Evolutionary conservation across 1,140 invertebrate species (phyloP), one percentile per base, ranked within the genome.

Genomic region (Penaeus chinensis): DNA sequence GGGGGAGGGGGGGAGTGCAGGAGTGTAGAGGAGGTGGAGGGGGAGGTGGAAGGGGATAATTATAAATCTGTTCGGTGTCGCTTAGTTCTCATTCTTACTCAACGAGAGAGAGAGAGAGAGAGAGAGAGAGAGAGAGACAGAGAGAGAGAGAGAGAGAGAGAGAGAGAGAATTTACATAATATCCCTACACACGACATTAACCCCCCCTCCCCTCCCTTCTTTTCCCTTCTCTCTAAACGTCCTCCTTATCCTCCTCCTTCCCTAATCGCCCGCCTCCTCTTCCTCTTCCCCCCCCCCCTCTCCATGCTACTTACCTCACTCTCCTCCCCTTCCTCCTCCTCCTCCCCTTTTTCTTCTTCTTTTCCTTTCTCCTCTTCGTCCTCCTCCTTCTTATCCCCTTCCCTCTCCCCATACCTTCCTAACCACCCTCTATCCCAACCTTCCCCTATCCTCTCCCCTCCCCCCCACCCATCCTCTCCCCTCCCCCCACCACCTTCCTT

Each of bases 171-270:
- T 32, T 32, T 32, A 32, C 32, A 32, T 32, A 32, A 32, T 32
- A 32, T 32, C 32, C 32, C 32, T 32, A 32, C 32, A 32, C 2
- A 32, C 32, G 32, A 32, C 32, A 32, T 32, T 32, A 32, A 0
- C 32, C 47, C 47, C 47, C 11, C 11, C 47, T 4, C 47, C 47
- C 11, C 47, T 4, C 47, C 47, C 47, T 13, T 47, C 47, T 13
- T 13, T 37, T 10, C n/a, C 24, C 78, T n/a, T 37, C 22, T 80
- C 42, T 22, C 54, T 80, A 32, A 3, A n/a, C 54, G 18, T 37
- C n/a, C 60, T 80, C 78, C 42, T 22, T 54, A 2, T 80, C 54
- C 78, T 37, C 27, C 60, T 80, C 24, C 24, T n/a, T 80, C 78
- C 54, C 27, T 37, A 18, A 0, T 80, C n/a, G 8, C n/a, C 18